Evolutionary conservation across 2,888 invertebrate species (phyloP).

Genomic region (Lysandra coridon): DNA sequence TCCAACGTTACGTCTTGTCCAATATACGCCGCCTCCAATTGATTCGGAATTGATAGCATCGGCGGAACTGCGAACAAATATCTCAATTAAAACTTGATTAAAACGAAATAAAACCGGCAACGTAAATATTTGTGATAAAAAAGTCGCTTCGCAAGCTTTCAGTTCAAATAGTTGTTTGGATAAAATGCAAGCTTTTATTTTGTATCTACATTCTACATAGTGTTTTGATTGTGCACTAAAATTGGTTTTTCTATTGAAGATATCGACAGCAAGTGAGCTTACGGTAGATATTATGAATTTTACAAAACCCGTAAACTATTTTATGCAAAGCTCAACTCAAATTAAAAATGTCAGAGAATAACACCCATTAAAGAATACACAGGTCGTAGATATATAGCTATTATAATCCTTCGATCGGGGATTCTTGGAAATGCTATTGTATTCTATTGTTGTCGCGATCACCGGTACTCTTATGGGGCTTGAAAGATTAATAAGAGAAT

Average conservation of each 20-base stretch:
- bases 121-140: slow-evolving; percentile 20
- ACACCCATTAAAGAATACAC: too few species aligned
- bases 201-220: not conserved
- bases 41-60: slow-evolving; percentile 96
- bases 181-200: slow-evolving; percentile 6
- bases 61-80: slow-evolving; percentile 86
- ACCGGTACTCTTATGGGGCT: too few species aligned
- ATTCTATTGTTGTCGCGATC: too few species aligned
- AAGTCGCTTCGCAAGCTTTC: slow-evolving; percentile 4
- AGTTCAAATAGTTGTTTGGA: not conserved
- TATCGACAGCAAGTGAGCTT: not conserved
- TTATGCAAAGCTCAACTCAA: too few species aligned
- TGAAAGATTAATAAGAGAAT: too few species aligned
- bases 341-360: too few species aligned
- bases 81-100: slow-evolving; percentile 29
- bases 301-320: not conserved
- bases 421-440: too few species aligned
- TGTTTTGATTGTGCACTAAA: not conserved
- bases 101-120: not conserved
- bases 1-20: slow-evolving; percentile 94
- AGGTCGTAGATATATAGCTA: too few species aligned
- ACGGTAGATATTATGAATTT: not conserved
- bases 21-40: slow-evolving; percentile 93
- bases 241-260: not conserved
- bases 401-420: too few species aligned